Evolutionary conservation across 2,888 invertebrate species (phyloP), one percentile per base, ranked within the genome.

Genomic region (Creontiades dilutus): DNA sequence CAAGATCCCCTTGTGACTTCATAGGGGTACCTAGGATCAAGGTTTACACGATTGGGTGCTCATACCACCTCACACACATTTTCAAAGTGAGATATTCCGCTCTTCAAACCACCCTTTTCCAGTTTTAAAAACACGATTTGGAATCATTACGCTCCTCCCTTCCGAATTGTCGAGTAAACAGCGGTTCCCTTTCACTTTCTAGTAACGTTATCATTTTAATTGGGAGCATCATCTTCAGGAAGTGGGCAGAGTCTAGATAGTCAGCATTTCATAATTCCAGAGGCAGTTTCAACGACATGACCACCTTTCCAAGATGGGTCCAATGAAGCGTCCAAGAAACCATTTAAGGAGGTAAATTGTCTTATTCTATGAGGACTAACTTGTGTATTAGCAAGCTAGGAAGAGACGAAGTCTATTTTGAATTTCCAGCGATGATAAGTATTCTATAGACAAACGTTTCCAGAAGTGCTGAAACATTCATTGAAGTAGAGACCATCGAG

Each of bases 401-500:
- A 12, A 14, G 1, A 12, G 5, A 5, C 23, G 52, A 7, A 4
- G 13, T 84, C 84, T 55, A 84, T 27, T 84, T 84, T 11, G 19
- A 19, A 19, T 16, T 19, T 84, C 55, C 4, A 84, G 84, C 9
- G 27, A 23, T 13, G 84, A 84, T 28, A 84, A 16, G 16, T 84
- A 84, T 23, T 84, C 84, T 23, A 7, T 84, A 14, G 84, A 84
- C 84, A 52, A 84, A 5, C 55, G 11, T n/a, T 27, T n/a, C 84
- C 84, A 84, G 52, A 84, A 84, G 19, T 84, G 84, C 55, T 84
- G 84, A 7, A 55, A 52, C 84, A 84, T 84, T 14, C 13, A 12
- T 27, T 84, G 52, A 5, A 52, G n/a, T 27, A 19, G 11, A 4
- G 12, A 4, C 84, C 84, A 84, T 23, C 84, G 52, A 7, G n/a